These are phyloP conservation scores for Neosilurus mollespiculum DNA, from an alignment of 2,797 vertebrate genomes.

Conservation along the genomic window DNA sequence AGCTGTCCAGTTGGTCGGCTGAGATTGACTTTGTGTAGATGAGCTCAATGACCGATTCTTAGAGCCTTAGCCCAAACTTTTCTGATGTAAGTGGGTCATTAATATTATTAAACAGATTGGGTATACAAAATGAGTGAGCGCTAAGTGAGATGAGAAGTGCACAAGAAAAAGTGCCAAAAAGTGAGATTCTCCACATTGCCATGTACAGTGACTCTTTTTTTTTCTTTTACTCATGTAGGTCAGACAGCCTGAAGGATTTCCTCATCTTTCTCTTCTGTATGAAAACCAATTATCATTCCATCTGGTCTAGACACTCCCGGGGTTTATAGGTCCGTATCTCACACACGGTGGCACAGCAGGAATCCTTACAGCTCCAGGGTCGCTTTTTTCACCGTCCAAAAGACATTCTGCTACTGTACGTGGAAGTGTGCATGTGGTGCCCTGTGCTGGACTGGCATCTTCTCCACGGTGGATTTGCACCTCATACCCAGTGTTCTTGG, in stretches of 20 bases:
- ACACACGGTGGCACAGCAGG: background rate
- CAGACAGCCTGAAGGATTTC: conserved; percentile 6
- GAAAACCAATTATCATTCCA: conserved; percentile 35
- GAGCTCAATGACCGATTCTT: background rate
- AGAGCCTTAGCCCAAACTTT: background rate
- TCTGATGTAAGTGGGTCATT: background rate
- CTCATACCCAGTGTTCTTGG: background rate
- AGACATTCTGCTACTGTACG: no score
- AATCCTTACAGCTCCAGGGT: background rate
- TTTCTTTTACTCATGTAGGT: background rate
- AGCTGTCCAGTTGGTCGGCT: no score
- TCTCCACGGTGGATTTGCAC: background rate
- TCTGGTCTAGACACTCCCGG: conserved; percentile 31
- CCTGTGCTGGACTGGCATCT: background rate
- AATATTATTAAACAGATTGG: background rate
- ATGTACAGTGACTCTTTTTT: background rate
- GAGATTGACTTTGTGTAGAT: background rate
- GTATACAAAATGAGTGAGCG: background rate
- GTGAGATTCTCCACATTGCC: background rate
- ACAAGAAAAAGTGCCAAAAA: background rate
- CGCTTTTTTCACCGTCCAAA: background rate
- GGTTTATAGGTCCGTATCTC: conserved; percentile 22
- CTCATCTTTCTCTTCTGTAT: background rate
- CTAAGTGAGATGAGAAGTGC: background rate
- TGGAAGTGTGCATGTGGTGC: background rate